A percentile compares a stretch with the other conserved stretches of the same genome.
Conservation (phyloP, 2,888 invertebrate genomes). For the Leptogaster cylindrica region DNA sequence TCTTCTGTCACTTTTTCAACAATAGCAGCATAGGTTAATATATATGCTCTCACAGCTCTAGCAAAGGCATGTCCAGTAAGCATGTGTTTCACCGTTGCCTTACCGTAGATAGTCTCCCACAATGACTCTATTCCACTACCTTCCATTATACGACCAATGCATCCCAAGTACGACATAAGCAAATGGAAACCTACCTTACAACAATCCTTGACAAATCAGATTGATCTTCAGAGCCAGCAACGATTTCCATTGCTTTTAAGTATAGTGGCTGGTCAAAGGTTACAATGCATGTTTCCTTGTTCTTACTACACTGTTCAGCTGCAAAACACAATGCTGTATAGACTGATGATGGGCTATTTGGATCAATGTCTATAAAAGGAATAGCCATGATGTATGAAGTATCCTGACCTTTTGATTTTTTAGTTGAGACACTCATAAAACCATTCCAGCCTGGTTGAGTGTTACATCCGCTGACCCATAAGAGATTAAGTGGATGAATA, state of each 20-base stretch:
- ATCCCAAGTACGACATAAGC: constrained; percentile 48
- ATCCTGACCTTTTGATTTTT: constrained; percentile 47
- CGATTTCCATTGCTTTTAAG: constrained; percentile 23
- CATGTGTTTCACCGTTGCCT: constrained; percentile 25
- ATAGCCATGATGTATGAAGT: constrained; percentile 48
- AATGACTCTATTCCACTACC: constrained; percentile 49
- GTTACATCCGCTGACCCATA: constrained; percentile 47
- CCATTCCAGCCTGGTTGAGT: constrained; percentile 55
- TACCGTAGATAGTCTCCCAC: constrained; percentile 42
- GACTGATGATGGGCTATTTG: constrained; percentile 48
- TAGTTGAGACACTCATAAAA: constrained; percentile 53
- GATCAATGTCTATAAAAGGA: constrained; percentile 45
- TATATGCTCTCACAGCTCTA: constrained; percentile 27
- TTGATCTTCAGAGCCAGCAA: constrained; percentile 47
- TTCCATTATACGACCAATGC: constrained; percentile 47
- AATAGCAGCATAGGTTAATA: no score
- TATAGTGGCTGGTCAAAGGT: constrained; percentile 42
- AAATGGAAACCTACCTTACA: constrained; percentile 57
- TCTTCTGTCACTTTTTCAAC: no score
- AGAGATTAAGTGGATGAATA: no score
- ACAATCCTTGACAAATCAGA: constrained; percentile 43
- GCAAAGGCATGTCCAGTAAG: constrained; percentile 15
- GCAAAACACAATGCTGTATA: constrained; percentile 49
- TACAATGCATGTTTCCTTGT: constrained; percentile 47
- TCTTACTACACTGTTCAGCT: no score